Percentiles rank a stretch among this genome's conserved stretches.
Evolutionary conservation across 2,888 invertebrate species (phyloP).

Genomic region (Cheilosia scutellata): DNA sequence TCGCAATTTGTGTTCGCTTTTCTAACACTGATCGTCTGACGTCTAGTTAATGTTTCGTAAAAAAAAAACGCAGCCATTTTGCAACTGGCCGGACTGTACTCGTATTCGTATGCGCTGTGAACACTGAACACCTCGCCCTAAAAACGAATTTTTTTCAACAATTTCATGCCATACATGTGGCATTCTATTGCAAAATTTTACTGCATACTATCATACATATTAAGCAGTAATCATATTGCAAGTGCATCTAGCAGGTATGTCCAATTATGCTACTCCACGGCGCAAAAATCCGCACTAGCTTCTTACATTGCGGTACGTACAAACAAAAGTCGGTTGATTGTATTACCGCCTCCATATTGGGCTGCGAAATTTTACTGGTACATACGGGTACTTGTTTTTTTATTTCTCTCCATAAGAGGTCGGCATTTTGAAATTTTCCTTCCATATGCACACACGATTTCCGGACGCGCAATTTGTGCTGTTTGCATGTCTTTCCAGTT

Average conservation of each 20-base stretch:
- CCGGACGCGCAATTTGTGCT: constrained; percentile 59
- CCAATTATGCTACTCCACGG: constrained; percentile 38
- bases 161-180: constrained; percentile 52
- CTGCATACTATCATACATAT: constrained; percentile 56
- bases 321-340: constrained; percentile 65
- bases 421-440: constrained; percentile 68
- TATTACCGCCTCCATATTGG: constrained; percentile 68
- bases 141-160: constrained; percentile 28
- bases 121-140: constrained; percentile 60
- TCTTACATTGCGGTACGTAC: constrained; percentile 18
- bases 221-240: constrained; percentile 48
- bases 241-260: constrained; percentile 48
- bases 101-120: not conserved
- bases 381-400: not conserved
- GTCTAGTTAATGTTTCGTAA: no score
- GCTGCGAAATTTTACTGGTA: constrained; percentile 36
- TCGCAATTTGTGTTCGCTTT: no score
- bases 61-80: not conserved
- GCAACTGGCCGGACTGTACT: not conserved
- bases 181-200: constrained; percentile 64
- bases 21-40: no score
- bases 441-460: constrained; percentile 64
- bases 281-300: constrained; percentile 22
- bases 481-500: constrained; percentile 40
- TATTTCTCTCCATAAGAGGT: constrained; percentile 42